Base-by-base conservation (phyloP, 2,797 vertebrate genomes). In the Diglossa cyanea region DNA sequence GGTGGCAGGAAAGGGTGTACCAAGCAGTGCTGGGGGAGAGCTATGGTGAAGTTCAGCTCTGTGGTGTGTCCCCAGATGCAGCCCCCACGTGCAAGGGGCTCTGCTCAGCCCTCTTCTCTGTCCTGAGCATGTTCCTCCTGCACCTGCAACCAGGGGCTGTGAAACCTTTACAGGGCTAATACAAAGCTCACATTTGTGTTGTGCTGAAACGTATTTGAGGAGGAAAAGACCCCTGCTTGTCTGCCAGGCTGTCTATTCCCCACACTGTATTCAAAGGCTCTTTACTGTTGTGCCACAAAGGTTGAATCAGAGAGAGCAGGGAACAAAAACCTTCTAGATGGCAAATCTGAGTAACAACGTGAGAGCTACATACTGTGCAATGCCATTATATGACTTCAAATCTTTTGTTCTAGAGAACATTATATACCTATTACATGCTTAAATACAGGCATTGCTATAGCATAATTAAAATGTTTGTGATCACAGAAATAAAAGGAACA, bases 391-490 rank as follows among this genome's bases (percentile, higher is more conserved):
- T 62, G 67, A 60, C 89, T 97, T 91, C 87, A 74, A 51, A 75
- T 30, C 68, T 93, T 96, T 96, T 94, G 89, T 94, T 93, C 84
- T 88, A 88, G 42, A 75, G 72, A 92, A 94, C 84, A 87, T 91
- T 92, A 96, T 94, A 96, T 88, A 84, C 63, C 78, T 94, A 93
- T 96, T 96, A 96, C 62, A 84, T 62, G 44, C 78, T 93, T 97
- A 95, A 94, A 93, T 94, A 75, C 55, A 81, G 75, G 55, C 89
- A 83, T 45, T 86, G 35, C 87, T 78, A 80, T 53, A 66, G 60
- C 79, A 78, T 91, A 94, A 96, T 97, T 94, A 93, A 94, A 93
- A 95, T 86, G 85, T 91, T 95, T 96, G 78, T 94, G 84, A 93
- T 95, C 91, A 93, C 68, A 86, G 76, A 94, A 93, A 90, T 94